phyloP scores from a whole-genome alignment of 2,888 invertebrate genomes.

The Xestoiulus laeticollis region DNA sequence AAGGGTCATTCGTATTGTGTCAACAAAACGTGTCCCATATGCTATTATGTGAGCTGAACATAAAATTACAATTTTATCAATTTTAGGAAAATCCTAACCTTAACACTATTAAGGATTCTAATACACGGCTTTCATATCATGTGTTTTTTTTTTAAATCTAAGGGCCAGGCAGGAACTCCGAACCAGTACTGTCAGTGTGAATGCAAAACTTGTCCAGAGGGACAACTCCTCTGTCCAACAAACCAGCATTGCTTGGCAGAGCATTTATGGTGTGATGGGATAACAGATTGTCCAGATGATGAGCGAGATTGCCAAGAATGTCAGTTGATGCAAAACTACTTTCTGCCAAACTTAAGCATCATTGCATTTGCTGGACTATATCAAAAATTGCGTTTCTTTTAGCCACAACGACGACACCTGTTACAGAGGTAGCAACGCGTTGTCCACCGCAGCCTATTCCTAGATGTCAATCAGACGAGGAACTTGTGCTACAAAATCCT shows the following conservation, averaged over 20 bases:
- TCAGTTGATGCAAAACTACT: neutral
- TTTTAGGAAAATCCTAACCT: too few relatives aligned
- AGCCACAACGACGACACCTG: neutral
- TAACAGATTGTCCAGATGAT: conserved; percentile 84
- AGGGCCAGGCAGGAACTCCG: conserved; percentile 48
- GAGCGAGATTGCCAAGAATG: conserved; percentile 72
- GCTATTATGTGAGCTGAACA: conserved; percentile 64
- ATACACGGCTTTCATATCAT: neutral
- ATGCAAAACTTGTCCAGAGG: conserved; percentile 77
- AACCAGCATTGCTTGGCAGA: conserved; percentile 77
- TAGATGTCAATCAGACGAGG: conserved; percentile 45
- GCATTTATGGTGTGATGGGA: conserved; percentile 81
- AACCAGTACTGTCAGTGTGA: conserved; percentile 72
- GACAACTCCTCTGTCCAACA: conserved; percentile 76
- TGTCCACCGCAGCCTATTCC: conserved; percentile 52
- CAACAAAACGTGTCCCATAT: conserved; percentile 73
- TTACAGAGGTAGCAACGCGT: conserved; percentile 32
- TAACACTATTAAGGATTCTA: too few relatives aligned
- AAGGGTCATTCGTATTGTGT: conserved; percentile 77
- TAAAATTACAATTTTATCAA: too few relatives aligned
- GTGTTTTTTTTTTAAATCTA: neutral
- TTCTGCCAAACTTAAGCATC: neutral
- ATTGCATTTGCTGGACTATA: neutral
- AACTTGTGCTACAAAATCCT: conserved; percentile 42
- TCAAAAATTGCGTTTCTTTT: neutral